A percentile compares a stretch with the other conserved stretches of the same genome.
phyloP scores from a whole-genome alignment of 2,113 vertebrate genomes.

The Ctenomys sociabilis region DNA sequence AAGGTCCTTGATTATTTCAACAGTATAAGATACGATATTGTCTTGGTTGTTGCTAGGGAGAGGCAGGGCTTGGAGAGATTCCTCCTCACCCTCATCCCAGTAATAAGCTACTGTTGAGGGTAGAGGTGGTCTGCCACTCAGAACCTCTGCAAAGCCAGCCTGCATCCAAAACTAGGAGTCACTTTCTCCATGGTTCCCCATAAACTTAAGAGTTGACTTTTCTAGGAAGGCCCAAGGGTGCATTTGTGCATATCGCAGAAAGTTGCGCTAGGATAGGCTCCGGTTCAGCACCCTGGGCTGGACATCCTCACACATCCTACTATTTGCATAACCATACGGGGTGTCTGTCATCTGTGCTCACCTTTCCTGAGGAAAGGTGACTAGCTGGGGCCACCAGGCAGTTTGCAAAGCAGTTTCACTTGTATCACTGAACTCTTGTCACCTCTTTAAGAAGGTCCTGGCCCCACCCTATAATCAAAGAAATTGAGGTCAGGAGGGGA shows the following conservation, averaged over 20 bases:
- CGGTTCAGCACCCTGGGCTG: background rate
- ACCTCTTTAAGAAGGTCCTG: background rate
- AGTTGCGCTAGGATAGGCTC: background rate
- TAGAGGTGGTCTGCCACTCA: background rate
- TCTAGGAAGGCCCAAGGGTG: background rate
- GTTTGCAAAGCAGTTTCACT: background rate
- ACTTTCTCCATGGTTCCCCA: background rate
- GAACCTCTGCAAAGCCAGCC: background rate
- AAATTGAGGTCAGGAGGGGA: background rate
- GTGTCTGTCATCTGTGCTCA: fast-evolving
- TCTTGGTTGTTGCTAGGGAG: background rate
- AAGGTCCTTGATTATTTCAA: background rate
- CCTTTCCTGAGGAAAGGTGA: no score
- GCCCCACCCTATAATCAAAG: background rate
- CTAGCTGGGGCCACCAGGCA: background rate
- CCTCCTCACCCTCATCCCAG: background rate
- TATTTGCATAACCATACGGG: background rate
- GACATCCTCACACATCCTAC: background rate
- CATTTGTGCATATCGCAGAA: background rate
- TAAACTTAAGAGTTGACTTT: background rate
- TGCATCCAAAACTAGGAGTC: background rate
- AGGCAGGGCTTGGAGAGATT: background rate
- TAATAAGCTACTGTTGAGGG: background rate
- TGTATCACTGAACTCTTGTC: background rate
- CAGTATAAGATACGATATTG: background rate